phyloP scores from a whole-genome alignment of 1,140 invertebrate species.

The Papilio helenus region DNA sequence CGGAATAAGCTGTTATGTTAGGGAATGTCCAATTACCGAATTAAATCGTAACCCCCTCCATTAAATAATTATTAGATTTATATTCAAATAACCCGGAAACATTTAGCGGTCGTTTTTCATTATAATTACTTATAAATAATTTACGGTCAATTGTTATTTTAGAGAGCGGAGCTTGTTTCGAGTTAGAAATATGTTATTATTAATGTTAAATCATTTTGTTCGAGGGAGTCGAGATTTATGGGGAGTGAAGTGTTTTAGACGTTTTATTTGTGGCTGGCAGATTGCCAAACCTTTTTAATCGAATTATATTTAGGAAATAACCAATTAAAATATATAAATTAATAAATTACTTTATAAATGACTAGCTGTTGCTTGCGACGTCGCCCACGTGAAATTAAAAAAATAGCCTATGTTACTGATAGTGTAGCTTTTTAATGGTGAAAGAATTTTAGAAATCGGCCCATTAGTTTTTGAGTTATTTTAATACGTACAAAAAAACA shows the following conservation, averaged over 20 bases:
- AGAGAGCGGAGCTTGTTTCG: constrained; percentile 41
- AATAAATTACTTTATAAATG: too few species aligned
- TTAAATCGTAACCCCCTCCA: constrained; percentile 42
- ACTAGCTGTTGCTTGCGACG: too few species aligned
- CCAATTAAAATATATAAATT: background rate
- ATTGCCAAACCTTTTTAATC: constrained; percentile 21
- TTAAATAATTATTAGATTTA: constrained; percentile 59
- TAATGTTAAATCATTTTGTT: constrained; percentile 46
- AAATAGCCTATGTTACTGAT: too few species aligned
- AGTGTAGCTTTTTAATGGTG: too few species aligned
- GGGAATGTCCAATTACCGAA: constrained; percentile 55
- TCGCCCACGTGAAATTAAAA: too few species aligned
- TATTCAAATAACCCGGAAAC: constrained; percentile 61
- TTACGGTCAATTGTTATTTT: constrained; percentile 69
- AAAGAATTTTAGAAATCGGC: too few species aligned
- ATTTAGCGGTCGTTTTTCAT: constrained; percentile 68
- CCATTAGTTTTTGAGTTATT: too few species aligned
- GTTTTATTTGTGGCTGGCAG: constrained; percentile 43
- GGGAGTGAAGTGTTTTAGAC: constrained; percentile 37
- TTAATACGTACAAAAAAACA: too few species aligned
- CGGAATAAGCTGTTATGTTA: background rate
- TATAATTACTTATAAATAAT: constrained; percentile 76
- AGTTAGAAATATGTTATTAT: constrained; percentile 47
- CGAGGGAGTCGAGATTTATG: constrained; percentile 43
- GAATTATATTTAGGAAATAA: background rate